Percentiles rank a stretch among this genome's conserved stretches.
phyloP scores from a whole-genome alignment of 2,888 invertebrate genomes.

The Arctia plantaginis region DNA sequence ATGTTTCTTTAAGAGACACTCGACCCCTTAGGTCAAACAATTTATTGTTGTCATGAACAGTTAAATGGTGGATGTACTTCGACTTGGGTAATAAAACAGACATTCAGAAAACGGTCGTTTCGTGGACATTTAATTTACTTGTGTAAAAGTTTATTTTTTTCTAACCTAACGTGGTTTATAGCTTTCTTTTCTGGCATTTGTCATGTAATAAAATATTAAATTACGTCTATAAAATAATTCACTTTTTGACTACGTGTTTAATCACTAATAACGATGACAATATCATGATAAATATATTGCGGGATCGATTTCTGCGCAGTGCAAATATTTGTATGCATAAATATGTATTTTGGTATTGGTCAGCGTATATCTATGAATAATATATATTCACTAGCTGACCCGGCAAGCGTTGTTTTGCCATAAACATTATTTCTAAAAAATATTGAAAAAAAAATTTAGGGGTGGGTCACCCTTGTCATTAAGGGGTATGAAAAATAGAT shows the following conservation, averaged over 20 bases:
- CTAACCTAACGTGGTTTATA: background rate
- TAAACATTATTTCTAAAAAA: too few species aligned
- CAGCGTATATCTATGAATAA: background rate
- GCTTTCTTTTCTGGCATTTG: background rate
- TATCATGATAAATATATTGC: background rate
- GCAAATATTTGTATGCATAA: background rate
- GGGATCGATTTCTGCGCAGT: background rate
- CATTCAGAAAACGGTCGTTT: constrained; percentile 19
- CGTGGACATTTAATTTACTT: constrained; percentile 10
- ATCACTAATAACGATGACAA: background rate
- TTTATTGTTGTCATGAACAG: constrained; percentile 33
- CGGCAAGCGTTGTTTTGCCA: too few species aligned
- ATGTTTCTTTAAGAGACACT: constrained; percentile 19
- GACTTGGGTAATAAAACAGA: constrained; percentile 26
- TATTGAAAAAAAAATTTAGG: too few species aligned
- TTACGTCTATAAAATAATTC: background rate
- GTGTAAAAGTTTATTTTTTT: background rate
- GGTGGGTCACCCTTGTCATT: too few species aligned
- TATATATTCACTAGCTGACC: background rate
- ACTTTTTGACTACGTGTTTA: background rate
- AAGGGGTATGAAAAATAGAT: too few species aligned
- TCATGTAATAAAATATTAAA: background rate
- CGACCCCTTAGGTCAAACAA: constrained; percentile 43
- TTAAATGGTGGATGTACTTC: constrained; percentile 19
- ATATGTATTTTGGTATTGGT: background rate